Base-by-base conservation (phyloP, 2,113 vertebrate genomes). In the Tonatia bakeri region DNA sequence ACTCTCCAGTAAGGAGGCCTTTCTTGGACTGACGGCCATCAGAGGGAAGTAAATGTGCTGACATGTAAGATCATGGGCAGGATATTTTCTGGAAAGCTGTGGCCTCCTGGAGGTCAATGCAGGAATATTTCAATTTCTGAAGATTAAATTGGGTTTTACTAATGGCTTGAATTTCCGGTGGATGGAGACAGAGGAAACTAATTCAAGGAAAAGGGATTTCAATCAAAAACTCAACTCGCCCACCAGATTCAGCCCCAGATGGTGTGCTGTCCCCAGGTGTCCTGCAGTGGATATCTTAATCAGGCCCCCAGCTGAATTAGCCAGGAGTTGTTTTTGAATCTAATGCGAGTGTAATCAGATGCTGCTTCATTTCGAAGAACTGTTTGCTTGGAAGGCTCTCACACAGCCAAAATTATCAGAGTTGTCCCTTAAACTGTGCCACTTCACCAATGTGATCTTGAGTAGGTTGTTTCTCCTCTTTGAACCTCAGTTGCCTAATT, bases 271-370 rank as follows among this genome's bases (percentile, higher is more conserved):
- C 28, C 73, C 36, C 79, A 87, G 50, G 73, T 90, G 64, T 87
- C 83, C 87, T 59, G 50, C 15, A 22, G n/a, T 50, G 89, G 80
- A 88, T 91, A 80, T 52, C 54, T 67, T 87, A 91, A 89, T 85
- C 73, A 94, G 69, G 64, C n/a, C 40, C 7, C 65, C 4, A 13
- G 47, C 82, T 82, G 77, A 89, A 33, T 77, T 73, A 90, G 40
- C 73, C 61, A 43, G 40, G 52, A 91, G 79, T 4, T 24, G 40
- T 64, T 47, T 73, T 56, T 87, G 22, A 95, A 95, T 87, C 52
- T 45, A 96, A 86, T 90, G 61, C 47, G 84, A 83, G 43, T 33
- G 10, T 56, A 94, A 92, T 96, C 91, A 96, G 93, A 90, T 95
- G 50, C 61, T 87, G 65, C 82, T 96, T 96, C 87, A 96, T 95